Percentiles rank a stretch among this genome's conserved stretches.
Conservation (phyloP, 2,797 vertebrate species). For the Loris lydekkerianus region DNA sequence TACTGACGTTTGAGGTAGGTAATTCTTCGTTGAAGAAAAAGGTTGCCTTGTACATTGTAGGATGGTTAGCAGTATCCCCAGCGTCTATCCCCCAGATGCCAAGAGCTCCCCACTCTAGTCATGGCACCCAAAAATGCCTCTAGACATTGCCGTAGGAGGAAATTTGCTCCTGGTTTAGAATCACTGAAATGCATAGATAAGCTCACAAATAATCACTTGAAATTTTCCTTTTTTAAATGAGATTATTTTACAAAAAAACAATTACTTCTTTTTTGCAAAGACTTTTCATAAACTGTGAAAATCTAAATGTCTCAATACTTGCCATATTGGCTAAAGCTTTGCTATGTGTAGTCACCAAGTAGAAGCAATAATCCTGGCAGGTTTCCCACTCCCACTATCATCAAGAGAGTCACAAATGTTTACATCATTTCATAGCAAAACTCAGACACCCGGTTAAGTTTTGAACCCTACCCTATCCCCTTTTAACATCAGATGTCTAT, state of each 20-base stretch:
- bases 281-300: conserved; percentile 47
- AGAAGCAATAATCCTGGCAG: conserved; percentile 10
- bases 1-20: neutral
- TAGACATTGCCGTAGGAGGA: neutral
- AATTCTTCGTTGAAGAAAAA: neutral
- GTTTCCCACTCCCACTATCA: neutral
- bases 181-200: neutral
- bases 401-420: conserved; percentile 2
- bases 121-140: conserved; percentile 21
- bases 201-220: neutral
- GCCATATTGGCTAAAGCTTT: neutral
- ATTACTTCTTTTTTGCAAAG: neutral
- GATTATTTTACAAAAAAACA: neutral
- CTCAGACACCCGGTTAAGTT: neutral
- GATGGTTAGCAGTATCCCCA: neutral
- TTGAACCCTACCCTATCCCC: neutral
- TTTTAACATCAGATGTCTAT: neutral
- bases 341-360: conserved; percentile 17
- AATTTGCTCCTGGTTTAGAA: neutral
- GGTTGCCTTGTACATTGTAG: neutral
- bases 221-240: conserved; percentile 9
- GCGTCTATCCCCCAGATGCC: neutral
- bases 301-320: conserved; percentile 58
- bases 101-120: neutral
- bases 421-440: conserved; percentile 42